Evolutionary conservation across 2,888 invertebrate genomes (phyloP).

Genomic region (Euzophera pinguis): DNA sequence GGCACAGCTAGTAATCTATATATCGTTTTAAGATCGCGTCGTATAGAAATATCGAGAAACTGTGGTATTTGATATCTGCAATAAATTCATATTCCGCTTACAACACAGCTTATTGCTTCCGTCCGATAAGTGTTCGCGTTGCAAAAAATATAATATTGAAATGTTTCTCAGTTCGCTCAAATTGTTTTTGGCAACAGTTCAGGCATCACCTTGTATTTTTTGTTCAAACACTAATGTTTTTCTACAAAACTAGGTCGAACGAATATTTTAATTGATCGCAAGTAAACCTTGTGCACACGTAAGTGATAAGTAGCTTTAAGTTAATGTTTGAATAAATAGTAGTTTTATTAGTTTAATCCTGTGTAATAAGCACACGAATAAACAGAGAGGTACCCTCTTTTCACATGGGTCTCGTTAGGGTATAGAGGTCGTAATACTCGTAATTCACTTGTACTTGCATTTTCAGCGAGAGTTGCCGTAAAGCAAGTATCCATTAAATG

Average conservation of each 20-base stretch:
- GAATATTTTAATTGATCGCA: slow-evolving; percentile 1
- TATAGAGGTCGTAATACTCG: no score
- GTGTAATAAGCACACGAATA: no score
- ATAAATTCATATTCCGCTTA: not conserved
- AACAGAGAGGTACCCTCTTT: no score
- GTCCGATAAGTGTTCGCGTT: not conserved
- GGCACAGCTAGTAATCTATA: no score
- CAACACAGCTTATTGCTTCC: not conserved
- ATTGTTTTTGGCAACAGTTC: slow-evolving; percentile 7
- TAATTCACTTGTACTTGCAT: no score
- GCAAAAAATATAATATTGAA: slow-evolving; percentile 3
- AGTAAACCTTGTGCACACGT: not conserved
- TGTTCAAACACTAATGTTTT: slow-evolving; percentile 1
- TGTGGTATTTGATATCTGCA: not conserved
- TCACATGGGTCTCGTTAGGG: no score
- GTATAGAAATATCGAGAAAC: no score
- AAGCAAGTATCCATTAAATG: no score
- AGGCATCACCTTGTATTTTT: slow-evolving; percentile 5
- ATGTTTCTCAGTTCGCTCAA: not conserved
- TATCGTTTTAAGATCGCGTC: no score
- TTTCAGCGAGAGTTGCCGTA: no score
- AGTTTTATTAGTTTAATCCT: no score
- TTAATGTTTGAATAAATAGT: no score
- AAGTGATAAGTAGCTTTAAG: not conserved
- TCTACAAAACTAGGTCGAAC: not conserved